Percentiles rank a stretch among this genome's conserved stretches.
Conservation (phyloP, 2,797 vertebrate species). For the Sebastes matsubarae region DNA sequence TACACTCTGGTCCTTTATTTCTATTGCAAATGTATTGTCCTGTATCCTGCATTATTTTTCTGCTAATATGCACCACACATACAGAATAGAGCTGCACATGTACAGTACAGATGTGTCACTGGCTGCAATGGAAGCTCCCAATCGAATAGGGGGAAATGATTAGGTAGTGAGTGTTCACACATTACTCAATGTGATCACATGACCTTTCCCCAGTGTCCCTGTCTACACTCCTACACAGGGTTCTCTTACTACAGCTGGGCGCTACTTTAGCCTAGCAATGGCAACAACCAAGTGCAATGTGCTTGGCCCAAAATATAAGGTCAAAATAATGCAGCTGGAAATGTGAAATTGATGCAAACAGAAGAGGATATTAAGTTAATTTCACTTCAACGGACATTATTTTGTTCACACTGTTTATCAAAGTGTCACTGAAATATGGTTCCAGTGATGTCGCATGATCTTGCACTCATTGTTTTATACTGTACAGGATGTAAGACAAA, state of each 20-base stretch:
- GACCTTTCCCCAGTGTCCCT: slow-evolving; percentile 7
- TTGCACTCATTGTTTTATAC: neutral
- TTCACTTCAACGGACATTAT: neutral
- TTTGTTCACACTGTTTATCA: neutral
- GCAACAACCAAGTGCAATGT: neutral
- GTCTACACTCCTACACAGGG: neutral
- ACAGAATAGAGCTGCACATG: neutral
- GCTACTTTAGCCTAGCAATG: neutral
- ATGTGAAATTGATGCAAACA: neutral
- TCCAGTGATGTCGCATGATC: neutral
- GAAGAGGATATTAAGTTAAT: neutral
- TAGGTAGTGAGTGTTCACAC: neutral
- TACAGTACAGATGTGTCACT: neutral
- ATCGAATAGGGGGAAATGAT: neutral
- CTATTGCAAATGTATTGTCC: neutral
- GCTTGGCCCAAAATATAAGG: neutral
- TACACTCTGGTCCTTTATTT: neutral
- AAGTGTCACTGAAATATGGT: neutral
- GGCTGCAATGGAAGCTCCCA: neutral
- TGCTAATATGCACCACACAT: neutral
- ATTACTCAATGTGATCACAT: slow-evolving; percentile 7
- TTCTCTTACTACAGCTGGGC: neutral
- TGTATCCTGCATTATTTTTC: neutral
- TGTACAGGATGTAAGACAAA: slow-evolving; percentile 5
- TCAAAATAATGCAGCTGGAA: neutral